These are phyloP conservation scores for Anolis sagrei DNA, from an alignment of 2,113 vertebrate genomes.

Conservation along the genomic window DNA sequence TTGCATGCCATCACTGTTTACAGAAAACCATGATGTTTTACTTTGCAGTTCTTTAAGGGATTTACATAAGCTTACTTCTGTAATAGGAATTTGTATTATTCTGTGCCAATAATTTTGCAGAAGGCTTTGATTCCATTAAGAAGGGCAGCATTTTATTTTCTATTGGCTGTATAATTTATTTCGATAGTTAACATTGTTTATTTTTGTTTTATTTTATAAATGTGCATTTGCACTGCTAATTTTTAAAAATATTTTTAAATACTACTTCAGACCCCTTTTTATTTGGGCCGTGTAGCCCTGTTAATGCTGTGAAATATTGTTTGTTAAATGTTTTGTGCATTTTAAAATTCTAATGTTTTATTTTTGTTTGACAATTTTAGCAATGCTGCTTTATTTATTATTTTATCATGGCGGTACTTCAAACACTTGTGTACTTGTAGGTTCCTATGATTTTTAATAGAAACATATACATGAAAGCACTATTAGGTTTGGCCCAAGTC, in stretches of 20 bases:
- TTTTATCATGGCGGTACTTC: slow-evolving; percentile 24
- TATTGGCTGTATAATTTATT: slow-evolving; percentile 79
- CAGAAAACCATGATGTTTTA: slow-evolving; percentile 28
- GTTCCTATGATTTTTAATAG: slow-evolving; percentile 4
- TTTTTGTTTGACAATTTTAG: slow-evolving; percentile 74
- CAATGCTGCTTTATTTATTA: slow-evolving; percentile 81
- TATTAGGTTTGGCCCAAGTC: slow-evolving; percentile 15
- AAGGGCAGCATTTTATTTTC: slow-evolving; percentile 76
- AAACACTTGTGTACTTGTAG: slow-evolving; percentile 9
- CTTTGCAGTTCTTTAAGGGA: slow-evolving; percentile 49
- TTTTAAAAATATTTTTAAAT: slow-evolving; percentile 66
- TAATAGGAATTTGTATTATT: slow-evolving; percentile 51
- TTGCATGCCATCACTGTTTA: slow-evolving; percentile 45
- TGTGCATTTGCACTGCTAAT: slow-evolving; percentile 79
- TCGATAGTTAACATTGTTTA: slow-evolving; percentile 71
- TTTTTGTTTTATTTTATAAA: slow-evolving; percentile 73
- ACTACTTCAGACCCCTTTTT: slow-evolving; percentile 65
- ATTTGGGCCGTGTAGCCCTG: slow-evolving; percentile 65
- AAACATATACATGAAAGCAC: slow-evolving; percentile 2
- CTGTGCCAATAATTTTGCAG: slow-evolving; percentile 49
- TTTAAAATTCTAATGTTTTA: slow-evolving; percentile 62
- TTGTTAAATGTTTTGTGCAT: slow-evolving; percentile 67
- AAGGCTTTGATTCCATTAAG: slow-evolving; percentile 62
- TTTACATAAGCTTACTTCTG: slow-evolving; percentile 57
- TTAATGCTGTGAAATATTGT: slow-evolving; percentile 86